Base-by-base conservation (phyloP, 2,888 invertebrate species). In the Periphyllus acericola region DNA sequence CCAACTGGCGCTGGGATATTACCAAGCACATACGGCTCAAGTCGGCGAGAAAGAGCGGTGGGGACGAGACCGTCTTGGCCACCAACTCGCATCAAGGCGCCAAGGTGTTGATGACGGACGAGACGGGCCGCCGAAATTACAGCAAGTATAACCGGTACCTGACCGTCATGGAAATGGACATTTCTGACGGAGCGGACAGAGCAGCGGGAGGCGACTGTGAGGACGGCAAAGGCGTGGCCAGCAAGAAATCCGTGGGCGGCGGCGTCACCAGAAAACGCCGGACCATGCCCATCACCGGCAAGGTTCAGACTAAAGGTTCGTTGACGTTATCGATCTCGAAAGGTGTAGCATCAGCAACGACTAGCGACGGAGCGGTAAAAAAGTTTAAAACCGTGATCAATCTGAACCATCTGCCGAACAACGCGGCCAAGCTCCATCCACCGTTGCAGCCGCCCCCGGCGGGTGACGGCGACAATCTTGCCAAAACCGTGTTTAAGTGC, bases 1-100 rank as follows among this genome's bases (percentile, higher is more conserved):
- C 98, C 52, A 98, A 98, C 91, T 98, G 98, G 98, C 94, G 98
- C 90, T 98, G 98, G 96, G 98, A 98, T 92, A 97, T 98, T 89
- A 97, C 97, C 46, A 97, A 98, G 92, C 99, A 99, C 92, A 98
- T 98, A 90, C 95, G 97, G 91, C 93, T 97, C 90, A 97, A 97
- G 93, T 95, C 96, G 14, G 95, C 95, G 36, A n/a, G 46, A 11
- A 29, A 40, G 0, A 95, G 97, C 96, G 83, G 97, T 97, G 91
- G 96, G 96, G 92, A 96, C 96, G 75, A 97, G 97, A 17, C 93
- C 97, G 90, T 1, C 9, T 32, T 11, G 40, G 8, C 17, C 14
- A 17, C 97, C 92, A 95, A 95, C 83, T 95, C 94, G 81, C 97
- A 97, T 92, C 94, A 94, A 90, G 94, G 94, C 89, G 96, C 96